Evolutionary conservation across 2,888 invertebrate genomes (phyloP), one percentile per base, ranked within the genome.

Genomic region (Altica lythri): DNA sequence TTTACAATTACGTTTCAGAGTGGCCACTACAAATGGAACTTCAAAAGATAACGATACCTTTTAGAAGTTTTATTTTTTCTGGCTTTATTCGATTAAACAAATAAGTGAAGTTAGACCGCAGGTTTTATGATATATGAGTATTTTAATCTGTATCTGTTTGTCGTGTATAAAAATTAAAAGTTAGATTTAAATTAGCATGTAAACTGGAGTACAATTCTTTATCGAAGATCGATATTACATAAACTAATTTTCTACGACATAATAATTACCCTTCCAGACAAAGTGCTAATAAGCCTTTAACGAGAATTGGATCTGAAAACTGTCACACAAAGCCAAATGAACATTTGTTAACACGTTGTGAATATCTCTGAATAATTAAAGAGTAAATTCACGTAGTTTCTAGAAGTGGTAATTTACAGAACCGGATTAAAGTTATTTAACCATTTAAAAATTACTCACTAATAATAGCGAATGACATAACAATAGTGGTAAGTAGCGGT

Each of bases 311-410:
- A 45, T 18, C 32, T 45, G 19, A 22, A 22, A 18, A 34, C 45
- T 45, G 45, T 45, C 45, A 45, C 45, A 45, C 19, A 32, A 32
- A 45, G 45, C 18, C 18, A 32, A 32, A 32, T 19, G 19, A 45
- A 45, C 45, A 32, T 45, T 45, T 45, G 45, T 32, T 45, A 45
- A 45, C 45, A 45, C 32, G 45, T 22, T 37, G 37, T 10, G 32
- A 45, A 45, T 45, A 32, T 32, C 43, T 4, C 34, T 45, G 45
- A 45, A 45, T 45, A 45, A 45, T 45, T 45, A 45, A 45, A 45
- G 45, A 45, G 32, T 34, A 16, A 45, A 19, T 45, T 9, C 30
- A 22, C 30, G 34, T 34, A 34, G 34, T n/a, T n/a, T n/a, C n/a
- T n/a, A n/a, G n/a, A n/a, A n/a, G n/a, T n/a, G n/a, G n/a, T n/a